Evolutionary conservation across 2,888 invertebrate genomes (phyloP).

Genomic region (Meghimatium bilineatum): DNA sequence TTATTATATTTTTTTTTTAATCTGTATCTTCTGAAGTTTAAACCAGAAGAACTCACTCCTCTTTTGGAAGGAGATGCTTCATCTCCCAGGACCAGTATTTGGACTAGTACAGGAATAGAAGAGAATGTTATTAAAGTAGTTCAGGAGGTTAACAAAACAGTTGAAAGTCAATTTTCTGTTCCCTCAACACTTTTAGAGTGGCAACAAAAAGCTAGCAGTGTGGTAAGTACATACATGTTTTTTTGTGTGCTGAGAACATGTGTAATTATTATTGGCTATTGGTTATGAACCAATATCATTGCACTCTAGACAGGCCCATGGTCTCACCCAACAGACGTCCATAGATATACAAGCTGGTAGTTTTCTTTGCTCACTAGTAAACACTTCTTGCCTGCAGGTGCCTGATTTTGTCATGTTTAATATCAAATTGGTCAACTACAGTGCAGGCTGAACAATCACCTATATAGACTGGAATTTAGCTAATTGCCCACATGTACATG

Average conservation of each 20-base stretch:
- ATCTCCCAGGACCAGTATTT: slow-evolving; percentile 22
- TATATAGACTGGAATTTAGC: too few species aligned
- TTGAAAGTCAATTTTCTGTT: neutral
- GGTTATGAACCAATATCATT: neutral
- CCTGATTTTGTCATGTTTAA: too few species aligned
- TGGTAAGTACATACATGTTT: slow-evolving; percentile 57
- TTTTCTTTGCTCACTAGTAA: too few species aligned
- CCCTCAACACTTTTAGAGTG: slow-evolving; percentile 64
- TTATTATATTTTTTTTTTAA: neutral
- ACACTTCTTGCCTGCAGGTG: too few species aligned
- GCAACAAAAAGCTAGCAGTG: slow-evolving; percentile 67
- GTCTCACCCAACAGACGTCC: too few species aligned
- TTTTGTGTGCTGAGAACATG: too few species aligned
- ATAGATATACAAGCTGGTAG: too few species aligned
- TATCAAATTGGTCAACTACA: too few species aligned
- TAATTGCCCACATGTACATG: too few species aligned
- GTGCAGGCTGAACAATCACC: too few species aligned
- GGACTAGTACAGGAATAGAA: slow-evolving; percentile 45
- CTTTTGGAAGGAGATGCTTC: slow-evolving; percentile 13
- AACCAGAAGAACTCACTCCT: slow-evolving; percentile 34
- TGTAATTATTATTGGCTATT: neutral
- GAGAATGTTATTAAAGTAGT: slow-evolving; percentile 39
- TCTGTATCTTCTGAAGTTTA: slow-evolving; percentile 30
- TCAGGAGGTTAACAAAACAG: slow-evolving; percentile 6
- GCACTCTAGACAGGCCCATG: too few species aligned